Evolutionary conservation across 1,140 invertebrate species (phyloP), one percentile per base, ranked within the genome.

Genomic region (Dendroctonus valens): DNA sequence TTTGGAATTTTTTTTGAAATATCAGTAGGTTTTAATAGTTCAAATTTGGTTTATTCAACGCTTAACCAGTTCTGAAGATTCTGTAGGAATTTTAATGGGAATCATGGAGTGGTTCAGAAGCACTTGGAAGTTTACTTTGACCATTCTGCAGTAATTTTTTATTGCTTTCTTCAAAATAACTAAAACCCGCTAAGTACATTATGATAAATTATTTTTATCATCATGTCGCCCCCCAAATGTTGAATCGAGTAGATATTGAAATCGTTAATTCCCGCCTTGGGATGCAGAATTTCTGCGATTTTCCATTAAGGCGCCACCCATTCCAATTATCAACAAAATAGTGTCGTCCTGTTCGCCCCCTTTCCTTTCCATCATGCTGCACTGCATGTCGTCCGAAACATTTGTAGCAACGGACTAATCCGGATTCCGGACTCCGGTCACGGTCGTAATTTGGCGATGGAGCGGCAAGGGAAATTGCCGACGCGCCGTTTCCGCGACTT

Each of bases 401-500:
- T 67, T 67, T 62, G 65, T 67, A 67, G 59, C 65, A 42, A 59
- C 60, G 66, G 66, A 55, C 66, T 62, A 68, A 68, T 68, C 66
- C 61, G 57, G 61, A 68, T 68, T 68, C 71, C 68, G 71, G 72
- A 74, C 74, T 74, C 73, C 76, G 75, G 76, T 77, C 76, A 78
- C 76, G 75, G 71, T 71, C 70, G 74, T 78, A 78, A 78, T 78
- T 76, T 75, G 72, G 75, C 72, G 73, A 74, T 73, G 75, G 59
- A 74, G 68, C 74, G 72, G 71, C 74, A 76, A 75, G 75, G 74
- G 76, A 78, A 78, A 77, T 78, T 76, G 74, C 70, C 73, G 75
- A 71, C 73, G 75, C 76, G 74, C 75, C 73, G 76, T 74, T 78
- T 78, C 76, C 76, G 76, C 72, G 73, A 78, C 75, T 78, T 77